Percentiles rank a stretch among this genome's conserved stretches.
phyloP scores from a whole-genome alignment of 2,113 vertebrate genomes.

The Verasper variegatus region DNA sequence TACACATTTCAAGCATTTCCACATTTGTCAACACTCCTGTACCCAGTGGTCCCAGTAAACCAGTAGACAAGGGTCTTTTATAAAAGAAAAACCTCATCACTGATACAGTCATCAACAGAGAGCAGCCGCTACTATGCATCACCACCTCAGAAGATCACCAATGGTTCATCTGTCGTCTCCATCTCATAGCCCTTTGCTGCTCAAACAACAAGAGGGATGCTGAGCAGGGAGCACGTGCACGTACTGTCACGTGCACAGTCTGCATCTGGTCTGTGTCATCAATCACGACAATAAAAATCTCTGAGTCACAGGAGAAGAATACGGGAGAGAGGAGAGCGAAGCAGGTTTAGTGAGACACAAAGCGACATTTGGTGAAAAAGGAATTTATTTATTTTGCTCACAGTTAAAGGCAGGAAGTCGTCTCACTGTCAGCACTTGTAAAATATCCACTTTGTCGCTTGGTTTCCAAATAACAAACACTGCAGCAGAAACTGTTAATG shows the following conservation, averaged over 20 bases:
- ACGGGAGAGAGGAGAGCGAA: background rate
- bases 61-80: slow-evolving; percentile 36
- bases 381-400: background rate
- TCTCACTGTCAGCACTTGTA: background rate
- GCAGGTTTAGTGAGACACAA: background rate
- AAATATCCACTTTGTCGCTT: slow-evolving; percentile 19
- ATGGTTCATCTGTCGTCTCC: slow-evolving; percentile 49
- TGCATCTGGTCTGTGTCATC: slow-evolving; percentile 7
- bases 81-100: slow-evolving; percentile 33
- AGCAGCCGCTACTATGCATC: slow-evolving; percentile 37
- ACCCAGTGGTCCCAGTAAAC: slow-evolving; percentile 31
- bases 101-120: slow-evolving; percentile 7
- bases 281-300: slow-evolving; percentile 2
- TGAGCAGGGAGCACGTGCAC: background rate
- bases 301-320: background rate
- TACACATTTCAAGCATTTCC: background rate
- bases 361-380: background rate
- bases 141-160: slow-evolving; percentile 37
- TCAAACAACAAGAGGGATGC: background rate
- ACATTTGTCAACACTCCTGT: background rate
- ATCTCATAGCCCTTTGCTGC: slow-evolving; percentile 29
- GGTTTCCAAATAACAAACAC: background rate
- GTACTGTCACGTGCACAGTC: background rate
- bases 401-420: background rate
- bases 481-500: background rate